Evolutionary conservation across 2,113 vertebrate species (phyloP).

Genomic region (Cranoglanis bouderius): DNA sequence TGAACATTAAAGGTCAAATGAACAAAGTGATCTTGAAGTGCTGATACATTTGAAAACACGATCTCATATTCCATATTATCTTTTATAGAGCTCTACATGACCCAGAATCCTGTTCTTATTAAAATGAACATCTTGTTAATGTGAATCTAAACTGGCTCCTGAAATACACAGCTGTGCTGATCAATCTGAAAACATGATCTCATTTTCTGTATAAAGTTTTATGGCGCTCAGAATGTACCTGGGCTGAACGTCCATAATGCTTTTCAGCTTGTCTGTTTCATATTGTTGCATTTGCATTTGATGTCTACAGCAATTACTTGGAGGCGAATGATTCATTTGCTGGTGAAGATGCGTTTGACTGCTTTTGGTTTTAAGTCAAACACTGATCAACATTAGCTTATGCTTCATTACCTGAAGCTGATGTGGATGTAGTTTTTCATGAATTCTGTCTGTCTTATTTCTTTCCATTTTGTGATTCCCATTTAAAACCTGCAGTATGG

Average conservation of each 20-base stretch:
- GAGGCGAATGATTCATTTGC: background rate
- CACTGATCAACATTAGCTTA: background rate
- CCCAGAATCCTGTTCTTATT: background rate
- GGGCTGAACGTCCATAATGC: background rate
- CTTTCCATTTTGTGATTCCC: background rate
- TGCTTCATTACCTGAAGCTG: background rate
- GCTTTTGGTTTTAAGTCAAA: background rate
- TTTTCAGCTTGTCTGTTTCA: background rate
- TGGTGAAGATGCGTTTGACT: background rate
- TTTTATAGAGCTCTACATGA: background rate
- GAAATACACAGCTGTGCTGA: background rate
- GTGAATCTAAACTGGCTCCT: background rate
- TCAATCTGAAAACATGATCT: slow-evolving; percentile 2
- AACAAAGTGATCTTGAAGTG: background rate
- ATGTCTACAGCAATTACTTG: background rate
- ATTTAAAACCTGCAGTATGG: background rate
- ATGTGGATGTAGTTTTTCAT: background rate
- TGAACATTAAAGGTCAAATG: background rate
- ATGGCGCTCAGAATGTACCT: background rate
- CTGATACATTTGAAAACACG: background rate
- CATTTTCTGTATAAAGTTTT: background rate
- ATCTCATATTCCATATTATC: background rate
- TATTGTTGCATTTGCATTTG: background rate
- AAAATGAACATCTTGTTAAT: background rate
- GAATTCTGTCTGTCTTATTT: background rate